These are phyloP conservation scores for Ylistrum balloti DNA, from an alignment of 1,140 invertebrate genomes.

Conservation along the genomic window DNA sequence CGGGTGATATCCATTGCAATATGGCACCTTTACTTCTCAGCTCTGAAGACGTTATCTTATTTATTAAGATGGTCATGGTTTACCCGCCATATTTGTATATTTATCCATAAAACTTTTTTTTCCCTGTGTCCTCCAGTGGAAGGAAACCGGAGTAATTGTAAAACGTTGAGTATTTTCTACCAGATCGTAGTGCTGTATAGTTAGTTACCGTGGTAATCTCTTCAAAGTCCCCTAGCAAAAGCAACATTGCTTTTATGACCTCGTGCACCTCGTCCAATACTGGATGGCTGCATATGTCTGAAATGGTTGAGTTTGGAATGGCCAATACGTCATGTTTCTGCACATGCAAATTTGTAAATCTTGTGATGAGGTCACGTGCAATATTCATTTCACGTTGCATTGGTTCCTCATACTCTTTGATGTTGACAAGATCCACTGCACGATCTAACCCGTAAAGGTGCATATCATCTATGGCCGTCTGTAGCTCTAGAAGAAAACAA, in stretches of 20 bases:
- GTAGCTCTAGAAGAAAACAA: constrained; percentile 47
- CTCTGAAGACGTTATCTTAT: no score
- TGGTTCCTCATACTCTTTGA: constrained; percentile 54
- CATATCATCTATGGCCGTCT: constrained; percentile 51
- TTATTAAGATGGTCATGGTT: no score
- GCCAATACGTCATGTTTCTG: constrained; percentile 16
- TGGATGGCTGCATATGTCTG: constrained; percentile 60
- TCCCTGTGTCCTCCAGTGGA: no score
- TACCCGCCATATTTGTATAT: no score
- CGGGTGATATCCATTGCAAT: no score
- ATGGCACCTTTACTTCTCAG: no score
- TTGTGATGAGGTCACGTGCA: neutral
- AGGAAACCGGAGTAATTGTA: no score
- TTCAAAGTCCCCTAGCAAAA: constrained; percentile 66
- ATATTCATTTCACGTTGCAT: neutral
- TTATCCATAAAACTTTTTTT: no score
- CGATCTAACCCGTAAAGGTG: constrained; percentile 56
- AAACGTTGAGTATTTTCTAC: no score
- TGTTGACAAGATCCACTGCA: constrained; percentile 59
- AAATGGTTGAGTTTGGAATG: neutral
- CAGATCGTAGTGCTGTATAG: no score
- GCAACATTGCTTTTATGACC: constrained; percentile 66
- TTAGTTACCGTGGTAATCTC: constrained; percentile 65
- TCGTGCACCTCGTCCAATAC: constrained; percentile 57
- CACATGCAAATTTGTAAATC: neutral